Evolutionary conservation across 1,140 invertebrate genomes (phyloP).

Genomic region (Brachionus calyciflorus): DNA sequence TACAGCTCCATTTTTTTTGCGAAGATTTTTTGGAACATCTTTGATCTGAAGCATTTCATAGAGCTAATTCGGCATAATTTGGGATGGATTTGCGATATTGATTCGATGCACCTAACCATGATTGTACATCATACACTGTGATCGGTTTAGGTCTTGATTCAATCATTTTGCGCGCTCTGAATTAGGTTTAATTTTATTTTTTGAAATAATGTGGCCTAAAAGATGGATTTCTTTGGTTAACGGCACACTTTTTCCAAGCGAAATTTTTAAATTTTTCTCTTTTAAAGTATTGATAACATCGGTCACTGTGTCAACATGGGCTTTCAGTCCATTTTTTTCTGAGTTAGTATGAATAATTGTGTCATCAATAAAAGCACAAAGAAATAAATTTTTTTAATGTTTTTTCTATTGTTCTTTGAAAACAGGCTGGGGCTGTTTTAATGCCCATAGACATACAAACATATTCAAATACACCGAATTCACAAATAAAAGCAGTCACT

Average conservation of each 20-base stretch:
- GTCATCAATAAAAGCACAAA: neutral
- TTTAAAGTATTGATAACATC: neutral
- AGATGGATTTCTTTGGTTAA: no score
- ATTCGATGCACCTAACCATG: no score
- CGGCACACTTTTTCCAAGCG: no score
- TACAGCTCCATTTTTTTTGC: no score
- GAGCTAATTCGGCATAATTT: no score
- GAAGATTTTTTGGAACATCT: neutral
- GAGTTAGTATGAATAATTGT: neutral
- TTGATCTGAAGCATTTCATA: neutral
- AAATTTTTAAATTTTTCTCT: neutral
- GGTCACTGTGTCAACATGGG: neutral
- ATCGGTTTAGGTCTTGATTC: no score
- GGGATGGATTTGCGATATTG: no score
- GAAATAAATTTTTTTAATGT: neutral
- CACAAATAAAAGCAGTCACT: neutral
- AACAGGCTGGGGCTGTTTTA: slow-evolving; percentile 43
- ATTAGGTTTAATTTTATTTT: no score
- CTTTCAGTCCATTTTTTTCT: neutral
- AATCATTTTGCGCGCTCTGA: no score
- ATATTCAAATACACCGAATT: slow-evolving; percentile 43
- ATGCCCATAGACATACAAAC: slow-evolving; percentile 45
- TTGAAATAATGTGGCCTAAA: no score
- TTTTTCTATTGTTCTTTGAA: slow-evolving; percentile 45
- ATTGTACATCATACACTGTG: no score